Conservation (phyloP, 2,888 invertebrate genomes). For the Macrophya annulata region DNA sequence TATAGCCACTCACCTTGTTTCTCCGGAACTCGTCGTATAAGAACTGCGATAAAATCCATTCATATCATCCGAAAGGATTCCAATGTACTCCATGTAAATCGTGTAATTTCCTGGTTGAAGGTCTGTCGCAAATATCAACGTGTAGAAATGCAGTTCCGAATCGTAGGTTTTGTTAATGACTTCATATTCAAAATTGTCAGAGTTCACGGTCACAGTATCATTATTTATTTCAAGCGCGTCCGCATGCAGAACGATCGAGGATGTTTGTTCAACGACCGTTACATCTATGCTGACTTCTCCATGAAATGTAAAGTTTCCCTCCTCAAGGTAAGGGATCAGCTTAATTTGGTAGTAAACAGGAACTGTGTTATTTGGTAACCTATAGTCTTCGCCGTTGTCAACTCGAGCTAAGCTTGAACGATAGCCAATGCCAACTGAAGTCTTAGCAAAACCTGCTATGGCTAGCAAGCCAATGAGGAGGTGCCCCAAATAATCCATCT, state of each 20-base stretch:
- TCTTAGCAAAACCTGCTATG: neutral
- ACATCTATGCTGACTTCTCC: conserved; percentile 80
- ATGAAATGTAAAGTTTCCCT: conserved; percentile 74
- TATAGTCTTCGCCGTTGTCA: conserved; percentile 72
- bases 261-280: conserved; percentile 69
- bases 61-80: conserved; percentile 81
- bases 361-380: conserved; percentile 80
- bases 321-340: conserved; percentile 79
- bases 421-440: neutral
- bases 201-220: conserved; percentile 22
- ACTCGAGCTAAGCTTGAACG: neutral
- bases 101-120: conserved; percentile 78
- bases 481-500: conserved; percentile 34
- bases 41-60: conserved; percentile 81
- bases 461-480: conserved; percentile 25
- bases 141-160: conserved; percentile 80
- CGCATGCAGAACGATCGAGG: conserved; percentile 79
- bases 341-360: conserved; percentile 81
- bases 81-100: conserved; percentile 82
- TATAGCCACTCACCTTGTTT: conserved; percentile 66
- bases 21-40: conserved; percentile 70
- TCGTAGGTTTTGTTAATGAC: conserved; percentile 58
- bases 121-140: conserved; percentile 75
- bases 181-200: neutral
- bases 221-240: conserved; percentile 76